phyloP scores from a whole-genome alignment of 2,113 vertebrate species.

The Zapus hudsonius region DNA sequence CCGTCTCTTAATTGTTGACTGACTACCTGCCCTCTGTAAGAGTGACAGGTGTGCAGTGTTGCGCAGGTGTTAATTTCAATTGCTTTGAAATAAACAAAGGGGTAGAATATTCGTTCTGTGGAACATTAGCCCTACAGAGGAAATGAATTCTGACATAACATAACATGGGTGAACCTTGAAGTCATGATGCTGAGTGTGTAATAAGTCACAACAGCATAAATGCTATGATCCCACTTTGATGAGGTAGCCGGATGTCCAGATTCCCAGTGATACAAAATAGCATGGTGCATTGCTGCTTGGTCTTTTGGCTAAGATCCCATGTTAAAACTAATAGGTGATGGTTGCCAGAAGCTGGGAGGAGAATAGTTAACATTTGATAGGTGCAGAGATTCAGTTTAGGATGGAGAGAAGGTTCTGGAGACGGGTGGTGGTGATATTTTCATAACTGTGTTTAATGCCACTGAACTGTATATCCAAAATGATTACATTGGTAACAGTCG shows the following conservation, averaged over 20 bases:
- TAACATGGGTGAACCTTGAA: neutral
- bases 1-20: neutral
- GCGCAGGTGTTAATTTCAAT: neutral
- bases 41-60: neutral
- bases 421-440: no score
- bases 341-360: neutral
- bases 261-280: neutral
- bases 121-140: neutral
- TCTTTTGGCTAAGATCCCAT: no score
- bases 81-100: neutral
- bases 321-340: neutral
- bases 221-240: neutral
- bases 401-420: neutral
- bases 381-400: neutral
- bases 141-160: neutral
- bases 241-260: neutral
- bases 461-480: neutral
- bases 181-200: neutral
- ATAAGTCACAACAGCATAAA: neutral
- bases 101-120: fast-evolving
- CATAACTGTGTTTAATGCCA: neutral
- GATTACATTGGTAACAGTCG: neutral
- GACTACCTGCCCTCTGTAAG: neutral
- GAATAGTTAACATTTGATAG: neutral
- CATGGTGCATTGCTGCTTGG: no score